These are phyloP conservation scores for Megatriorchis doriae DNA, from an alignment of 2,113 vertebrate species.

Conservation along the genomic window DNA sequence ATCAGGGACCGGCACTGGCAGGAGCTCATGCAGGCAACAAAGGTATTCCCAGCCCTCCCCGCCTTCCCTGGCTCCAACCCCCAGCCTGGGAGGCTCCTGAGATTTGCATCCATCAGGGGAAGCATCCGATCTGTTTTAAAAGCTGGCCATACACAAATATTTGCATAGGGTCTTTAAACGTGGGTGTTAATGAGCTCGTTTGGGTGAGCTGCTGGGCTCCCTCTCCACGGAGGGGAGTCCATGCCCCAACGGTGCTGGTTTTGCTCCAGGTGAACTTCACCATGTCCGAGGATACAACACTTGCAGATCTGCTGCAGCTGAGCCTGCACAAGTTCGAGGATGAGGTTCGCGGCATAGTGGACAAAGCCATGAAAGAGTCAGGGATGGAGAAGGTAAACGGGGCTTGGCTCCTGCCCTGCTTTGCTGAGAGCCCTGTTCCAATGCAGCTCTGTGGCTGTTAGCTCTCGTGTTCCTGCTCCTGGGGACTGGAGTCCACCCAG, in stretches of 20 bases:
- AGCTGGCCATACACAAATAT: background rate
- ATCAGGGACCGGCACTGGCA: slow-evolving; percentile 76
- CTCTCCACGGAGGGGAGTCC: rapidly evolving
- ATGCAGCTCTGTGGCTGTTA: background rate
- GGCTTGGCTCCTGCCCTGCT: background rate
- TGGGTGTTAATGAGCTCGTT: background rate
- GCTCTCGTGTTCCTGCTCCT: rapidly evolving
- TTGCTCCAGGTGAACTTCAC: slow-evolving; percentile 75
- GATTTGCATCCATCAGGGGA: background rate
- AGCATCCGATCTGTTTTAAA: background rate
- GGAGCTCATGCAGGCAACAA: slow-evolving; percentile 73
- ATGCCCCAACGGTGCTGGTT: rapidly evolving
- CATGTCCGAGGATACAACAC: slow-evolving; percentile 73
- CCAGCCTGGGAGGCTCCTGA: background rate
- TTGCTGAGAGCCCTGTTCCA: background rate
- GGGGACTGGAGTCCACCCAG: background rate
- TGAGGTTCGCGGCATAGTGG: slow-evolving; percentile 73
- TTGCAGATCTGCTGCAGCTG: slow-evolving; percentile 71
- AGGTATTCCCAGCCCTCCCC: slow-evolving; percentile 37
- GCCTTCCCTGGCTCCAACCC: background rate
- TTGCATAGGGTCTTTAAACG: background rate
- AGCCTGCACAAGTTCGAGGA: slow-evolving; percentile 75
- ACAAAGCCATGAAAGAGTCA: slow-evolving; percentile 74
- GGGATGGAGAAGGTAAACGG: slow-evolving; percentile 75
- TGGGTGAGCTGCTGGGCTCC: background rate